Evolutionary conservation across 1,140 invertebrate genomes (phyloP).

Genomic region (Drosophila tani): DNA sequence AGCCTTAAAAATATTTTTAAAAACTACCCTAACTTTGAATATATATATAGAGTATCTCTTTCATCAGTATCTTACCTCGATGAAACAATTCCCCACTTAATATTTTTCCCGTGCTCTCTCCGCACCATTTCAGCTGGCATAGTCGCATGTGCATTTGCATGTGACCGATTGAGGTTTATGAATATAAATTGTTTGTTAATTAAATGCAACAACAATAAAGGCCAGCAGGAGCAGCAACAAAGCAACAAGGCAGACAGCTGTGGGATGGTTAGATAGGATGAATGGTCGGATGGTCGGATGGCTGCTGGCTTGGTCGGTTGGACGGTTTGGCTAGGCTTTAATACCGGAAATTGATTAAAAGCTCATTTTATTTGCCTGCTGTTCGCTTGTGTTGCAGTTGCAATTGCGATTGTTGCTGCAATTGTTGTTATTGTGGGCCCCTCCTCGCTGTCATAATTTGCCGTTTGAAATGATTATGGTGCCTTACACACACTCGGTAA

Average conservation of each 20-base stretch:
- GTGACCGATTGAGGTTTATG: slow-evolving; percentile 82
- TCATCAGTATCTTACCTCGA: background rate
- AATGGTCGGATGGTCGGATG: slow-evolving; percentile 18
- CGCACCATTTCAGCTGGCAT: slow-evolving; percentile 17
- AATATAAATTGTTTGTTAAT: slow-evolving; percentile 84
- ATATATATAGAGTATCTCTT: slow-evolving; percentile 5
- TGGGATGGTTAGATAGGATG: slow-evolving; percentile 39
- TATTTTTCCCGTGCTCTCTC: slow-evolving; percentile 39
- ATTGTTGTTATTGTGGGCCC: slow-evolving; percentile 34
- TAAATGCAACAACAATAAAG: slow-evolving; percentile 74
- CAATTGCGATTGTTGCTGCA: slow-evolving; percentile 19
- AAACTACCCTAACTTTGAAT: no score
- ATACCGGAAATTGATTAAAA: slow-evolving; percentile 84
- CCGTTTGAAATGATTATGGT: slow-evolving; percentile 78
- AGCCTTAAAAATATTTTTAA: no score
- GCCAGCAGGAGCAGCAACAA: slow-evolving; percentile 36
- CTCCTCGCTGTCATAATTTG: slow-evolving; percentile 72
- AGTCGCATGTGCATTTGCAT: slow-evolving; percentile 74
- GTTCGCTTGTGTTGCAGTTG: slow-evolving; percentile 35
- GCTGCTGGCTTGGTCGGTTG: slow-evolving; percentile 21
- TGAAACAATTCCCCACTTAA: slow-evolving; percentile 15
- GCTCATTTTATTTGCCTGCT: slow-evolving; percentile 73
- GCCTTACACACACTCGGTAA: slow-evolving; percentile 43
- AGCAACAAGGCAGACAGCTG: slow-evolving; percentile 45
- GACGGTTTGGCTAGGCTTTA: slow-evolving; percentile 67